A percentile compares a stretch with the other conserved stretches of the same genome.
phyloP scores from a whole-genome alignment of 2,888 invertebrate species.

The Amiota mariae region DNA sequence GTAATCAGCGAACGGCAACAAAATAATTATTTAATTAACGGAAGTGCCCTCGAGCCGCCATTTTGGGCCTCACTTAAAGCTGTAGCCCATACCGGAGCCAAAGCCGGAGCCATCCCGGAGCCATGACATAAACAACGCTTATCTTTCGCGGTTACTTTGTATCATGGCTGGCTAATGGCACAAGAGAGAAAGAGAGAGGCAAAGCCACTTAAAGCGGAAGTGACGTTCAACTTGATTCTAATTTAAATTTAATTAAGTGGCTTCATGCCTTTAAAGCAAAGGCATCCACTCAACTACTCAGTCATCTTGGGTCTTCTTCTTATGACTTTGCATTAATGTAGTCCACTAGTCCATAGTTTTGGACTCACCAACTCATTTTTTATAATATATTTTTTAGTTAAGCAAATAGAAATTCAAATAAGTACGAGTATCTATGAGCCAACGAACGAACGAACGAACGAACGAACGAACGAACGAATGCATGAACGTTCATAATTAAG shows the following conservation, averaged over 20 bases:
- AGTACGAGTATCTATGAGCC: constrained; percentile 16
- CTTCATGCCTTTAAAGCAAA: constrained; percentile 50
- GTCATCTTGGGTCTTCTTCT: too few relatives aligned
- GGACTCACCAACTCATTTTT: not conserved
- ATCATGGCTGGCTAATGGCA: constrained; percentile 36
- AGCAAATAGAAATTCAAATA: constrained; percentile 22
- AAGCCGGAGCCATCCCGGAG: constrained; percentile 25
- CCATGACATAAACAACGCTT: not conserved
- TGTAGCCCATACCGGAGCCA: constrained; percentile 25
- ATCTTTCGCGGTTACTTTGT: not conserved
- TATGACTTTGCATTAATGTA: not conserved
- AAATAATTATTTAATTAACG: constrained; percentile 69
- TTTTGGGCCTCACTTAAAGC: not conserved
- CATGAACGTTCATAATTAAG: too few relatives aligned
- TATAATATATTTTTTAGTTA: constrained; percentile 5
- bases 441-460: too few relatives aligned
- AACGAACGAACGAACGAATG: too few relatives aligned
- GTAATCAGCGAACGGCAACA: constrained; percentile 63
- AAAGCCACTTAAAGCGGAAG: constrained; percentile 27
- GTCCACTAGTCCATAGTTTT: constrained; percentile 5
- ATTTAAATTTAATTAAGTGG: constrained; percentile 68
- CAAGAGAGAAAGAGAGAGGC: constrained; percentile 17
- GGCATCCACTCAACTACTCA: not conserved
- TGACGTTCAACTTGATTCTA: constrained; percentile 53
- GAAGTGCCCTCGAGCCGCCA: constrained; percentile 46